phyloP scores from a whole-genome alignment of 2,113 vertebrate species.

The Gadus chalcogrammus region DNA sequence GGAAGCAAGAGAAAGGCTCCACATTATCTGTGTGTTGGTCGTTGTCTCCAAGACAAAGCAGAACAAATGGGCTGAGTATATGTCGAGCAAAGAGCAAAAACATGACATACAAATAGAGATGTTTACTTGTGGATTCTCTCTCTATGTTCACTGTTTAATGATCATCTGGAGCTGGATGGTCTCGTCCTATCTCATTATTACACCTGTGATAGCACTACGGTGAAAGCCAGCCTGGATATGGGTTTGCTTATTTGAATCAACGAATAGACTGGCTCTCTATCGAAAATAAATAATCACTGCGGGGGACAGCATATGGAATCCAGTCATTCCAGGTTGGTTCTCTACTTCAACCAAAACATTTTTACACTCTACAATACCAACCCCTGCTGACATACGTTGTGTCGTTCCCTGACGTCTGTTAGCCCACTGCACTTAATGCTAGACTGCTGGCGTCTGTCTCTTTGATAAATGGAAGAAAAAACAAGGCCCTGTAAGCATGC shows the following conservation, averaged over 20 bases:
- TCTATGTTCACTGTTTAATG: too few species aligned
- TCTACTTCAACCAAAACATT: too few species aligned
- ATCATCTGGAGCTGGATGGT: too few species aligned
- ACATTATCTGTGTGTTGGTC: constrained; percentile 5
- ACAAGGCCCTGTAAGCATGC: background rate
- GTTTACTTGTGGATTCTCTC: background rate
- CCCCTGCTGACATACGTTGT: background rate
- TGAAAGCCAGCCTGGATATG: too few species aligned
- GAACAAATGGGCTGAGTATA: constrained; percentile 22
- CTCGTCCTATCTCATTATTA: too few species aligned
- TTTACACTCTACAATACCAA: too few species aligned
- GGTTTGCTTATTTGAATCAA: too few species aligned
- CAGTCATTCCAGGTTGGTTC: too few species aligned
- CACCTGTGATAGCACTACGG: too few species aligned
- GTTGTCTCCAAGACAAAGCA: constrained; percentile 6
- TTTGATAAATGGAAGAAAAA: constrained; percentile 4
- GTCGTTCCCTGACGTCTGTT: background rate
- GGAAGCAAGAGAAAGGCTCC: constrained; percentile 24
- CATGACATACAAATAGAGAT: background rate
- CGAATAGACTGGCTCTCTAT: too few species aligned
- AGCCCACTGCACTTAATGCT: background rate
- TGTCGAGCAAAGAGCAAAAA: background rate
- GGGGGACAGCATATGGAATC: too few species aligned
- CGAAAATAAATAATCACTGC: too few species aligned
- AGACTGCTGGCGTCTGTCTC: background rate